Percentiles rank a stretch among this genome's conserved stretches.
phyloP scores from a whole-genome alignment of 2,888 invertebrate species.

The Drosophila picticornis region DNA sequence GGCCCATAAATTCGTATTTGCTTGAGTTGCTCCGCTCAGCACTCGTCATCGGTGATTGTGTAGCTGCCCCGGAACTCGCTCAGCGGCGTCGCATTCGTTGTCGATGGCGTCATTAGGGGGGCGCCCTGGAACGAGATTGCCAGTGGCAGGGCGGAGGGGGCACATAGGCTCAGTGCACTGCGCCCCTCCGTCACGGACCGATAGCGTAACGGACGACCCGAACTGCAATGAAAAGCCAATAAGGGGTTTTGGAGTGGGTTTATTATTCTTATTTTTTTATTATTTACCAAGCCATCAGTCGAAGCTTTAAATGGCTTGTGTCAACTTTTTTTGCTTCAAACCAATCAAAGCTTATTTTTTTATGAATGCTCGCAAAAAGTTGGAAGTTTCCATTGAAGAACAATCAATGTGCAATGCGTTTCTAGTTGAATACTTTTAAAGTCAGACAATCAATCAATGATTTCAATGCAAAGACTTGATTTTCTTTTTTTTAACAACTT shows the following conservation, averaged over 20 bases:
- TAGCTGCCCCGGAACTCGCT: slow-evolving; percentile 85
- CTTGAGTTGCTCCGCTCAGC: slow-evolving; percentile 60
- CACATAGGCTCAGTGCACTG: slow-evolving; percentile 90
- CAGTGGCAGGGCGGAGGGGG: slow-evolving; percentile 90
- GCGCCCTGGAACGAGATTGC: slow-evolving; percentile 91
- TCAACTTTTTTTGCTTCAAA: neutral
- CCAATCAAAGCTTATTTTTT: neutral
- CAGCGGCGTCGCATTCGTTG: slow-evolving; percentile 83
- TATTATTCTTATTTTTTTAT: neutral
- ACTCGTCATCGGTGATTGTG: slow-evolving; percentile 84
- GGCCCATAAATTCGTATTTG: slow-evolving; percentile 52
- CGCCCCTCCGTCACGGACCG: slow-evolving; percentile 90
- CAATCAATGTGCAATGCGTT: neutral
- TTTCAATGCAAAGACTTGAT: neutral
- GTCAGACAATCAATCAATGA: neutral
- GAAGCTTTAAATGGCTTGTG: neutral
- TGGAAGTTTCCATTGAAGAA: neutral
- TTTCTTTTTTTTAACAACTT: neutral
- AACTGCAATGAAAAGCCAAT: slow-evolving; percentile 85
- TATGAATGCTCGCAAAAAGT: neutral
- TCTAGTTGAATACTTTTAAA: neutral
- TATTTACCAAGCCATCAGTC: slow-evolving; percentile 21
- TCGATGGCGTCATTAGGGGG: slow-evolving; percentile 84
- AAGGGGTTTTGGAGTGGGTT: neutral
- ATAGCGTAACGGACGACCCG: slow-evolving; percentile 90